Conservation (phyloP, 1,140 invertebrate species). For the Papilio polytes region DNA sequence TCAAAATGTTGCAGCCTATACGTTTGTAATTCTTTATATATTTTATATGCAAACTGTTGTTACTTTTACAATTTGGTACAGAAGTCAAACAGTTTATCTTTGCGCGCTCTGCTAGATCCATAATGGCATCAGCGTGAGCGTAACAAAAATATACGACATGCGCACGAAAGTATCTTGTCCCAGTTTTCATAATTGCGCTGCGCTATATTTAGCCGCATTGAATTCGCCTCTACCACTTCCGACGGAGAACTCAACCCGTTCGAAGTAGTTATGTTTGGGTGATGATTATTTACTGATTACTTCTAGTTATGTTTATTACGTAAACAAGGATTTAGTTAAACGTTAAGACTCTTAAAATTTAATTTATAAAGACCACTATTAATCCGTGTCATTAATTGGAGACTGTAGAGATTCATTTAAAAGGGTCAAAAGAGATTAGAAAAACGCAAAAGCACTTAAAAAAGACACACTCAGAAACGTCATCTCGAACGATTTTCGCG, state of each 20-base stretch:
- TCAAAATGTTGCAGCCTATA: no score
- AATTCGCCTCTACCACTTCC: conserved; percentile 33
- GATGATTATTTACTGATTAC: conserved; percentile 13
- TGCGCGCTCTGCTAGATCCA: background rate
- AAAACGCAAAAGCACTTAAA: background rate
- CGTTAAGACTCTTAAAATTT: background rate
- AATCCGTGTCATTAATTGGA: no score
- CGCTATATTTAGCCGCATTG: conserved; percentile 39
- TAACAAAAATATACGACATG: conserved; percentile 4
- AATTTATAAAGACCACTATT: no score
- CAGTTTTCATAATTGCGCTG: conserved; percentile 38
- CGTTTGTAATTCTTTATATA: no score
- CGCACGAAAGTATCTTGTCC: conserved; percentile 35
- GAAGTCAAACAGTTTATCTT: background rate
- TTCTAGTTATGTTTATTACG: background rate
- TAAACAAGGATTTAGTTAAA: background rate
- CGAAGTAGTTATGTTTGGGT: conserved; percentile 9
- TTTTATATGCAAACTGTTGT: no score
- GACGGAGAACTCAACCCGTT: conserved; percentile 27
- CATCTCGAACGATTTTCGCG: background rate
- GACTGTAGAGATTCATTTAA: background rate
- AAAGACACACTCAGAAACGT: background rate
- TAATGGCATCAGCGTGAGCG: background rate
- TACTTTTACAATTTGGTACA: background rate
- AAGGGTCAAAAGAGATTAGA: background rate